Percentiles rank a stretch among this genome's conserved stretches.
phyloP scores from a whole-genome alignment of 30 jellyfish, hydroid and myxozoan species.

The Pelagia noctiluca region DNA sequence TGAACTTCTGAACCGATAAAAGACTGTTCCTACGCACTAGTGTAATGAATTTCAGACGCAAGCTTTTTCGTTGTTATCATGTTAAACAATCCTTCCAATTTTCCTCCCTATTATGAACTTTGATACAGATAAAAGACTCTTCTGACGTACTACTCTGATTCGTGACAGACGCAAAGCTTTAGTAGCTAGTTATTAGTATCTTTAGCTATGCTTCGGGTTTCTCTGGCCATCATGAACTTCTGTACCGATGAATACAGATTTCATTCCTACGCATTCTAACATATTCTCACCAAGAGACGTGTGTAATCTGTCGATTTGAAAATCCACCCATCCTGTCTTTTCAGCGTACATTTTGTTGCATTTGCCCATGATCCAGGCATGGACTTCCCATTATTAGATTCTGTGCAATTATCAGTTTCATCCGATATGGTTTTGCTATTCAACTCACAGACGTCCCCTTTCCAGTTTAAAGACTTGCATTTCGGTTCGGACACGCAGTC shows the following conservation, averaged over 20 bases:
- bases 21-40: too few relatives aligned
- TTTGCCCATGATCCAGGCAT: not conserved
- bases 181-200: too few relatives aligned
- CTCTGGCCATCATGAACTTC: too few relatives aligned
- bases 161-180: too few relatives aligned
- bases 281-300: not conserved
- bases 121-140: too few relatives aligned
- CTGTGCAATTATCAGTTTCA: not conserved
- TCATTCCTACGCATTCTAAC: not conserved
- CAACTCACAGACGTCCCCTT: not conserved
- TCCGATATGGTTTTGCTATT: not conserved
- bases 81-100: too few relatives aligned
- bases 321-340: not conserved
- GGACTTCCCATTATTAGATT: not conserved
- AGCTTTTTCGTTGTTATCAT: too few relatives aligned
- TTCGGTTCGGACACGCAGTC: not conserved
- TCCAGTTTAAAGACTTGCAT: not conserved
- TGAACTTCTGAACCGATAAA: too few relatives aligned
- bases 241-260: not conserved
- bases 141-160: too few relatives aligned
- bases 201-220: too few relatives aligned
- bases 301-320: not conserved
- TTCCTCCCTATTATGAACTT: too few relatives aligned
- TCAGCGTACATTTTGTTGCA: not conserved
- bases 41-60: too few relatives aligned